A percentile compares a stretch with the other conserved stretches of the same genome.
phyloP scores from a whole-genome alignment of 2,888 invertebrate species.

The Polymixis flavicincta region DNA sequence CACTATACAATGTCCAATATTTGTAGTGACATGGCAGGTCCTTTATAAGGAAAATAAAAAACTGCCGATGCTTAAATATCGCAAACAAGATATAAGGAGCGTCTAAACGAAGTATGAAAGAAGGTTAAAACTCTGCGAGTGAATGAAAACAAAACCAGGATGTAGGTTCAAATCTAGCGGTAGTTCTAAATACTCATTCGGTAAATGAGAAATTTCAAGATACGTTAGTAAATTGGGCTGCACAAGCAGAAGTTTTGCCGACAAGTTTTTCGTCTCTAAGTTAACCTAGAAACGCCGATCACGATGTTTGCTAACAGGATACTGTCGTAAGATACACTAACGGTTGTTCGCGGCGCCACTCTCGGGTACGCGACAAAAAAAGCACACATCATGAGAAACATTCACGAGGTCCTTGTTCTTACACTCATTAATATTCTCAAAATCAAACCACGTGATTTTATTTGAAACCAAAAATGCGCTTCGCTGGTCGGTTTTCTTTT shows the following conservation, averaged over 20 bases:
- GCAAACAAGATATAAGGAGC: not conserved
- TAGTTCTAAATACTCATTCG: slow-evolving; percentile 32
- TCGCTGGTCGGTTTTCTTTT: slow-evolving; percentile 14
- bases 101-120: not conserved
- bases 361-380: slow-evolving; percentile 51
- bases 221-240: slow-evolving; percentile 48
- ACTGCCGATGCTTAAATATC: not conserved
- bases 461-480: slow-evolving; percentile 23
- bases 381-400: slow-evolving; percentile 40
- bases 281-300: slow-evolving; percentile 68
- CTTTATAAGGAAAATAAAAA: slow-evolving; percentile 26
- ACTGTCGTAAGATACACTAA: slow-evolving; percentile 66
- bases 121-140: slow-evolving; percentile 7
- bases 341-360: slow-evolving; percentile 58
- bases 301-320: slow-evolving; percentile 69
- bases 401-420: slow-evolving; percentile 45
- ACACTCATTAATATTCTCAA: slow-evolving; percentile 38
- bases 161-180: slow-evolving; percentile 33
- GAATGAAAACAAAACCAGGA: slow-evolving; percentile 33
- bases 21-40: not conserved
- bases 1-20: slow-evolving; percentile 19
- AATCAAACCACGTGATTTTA: slow-evolving; percentile 25
- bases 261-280: slow-evolving; percentile 64
- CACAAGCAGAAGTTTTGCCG: slow-evolving; percentile 35
- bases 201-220: slow-evolving; percentile 49